phyloP scores from a whole-genome alignment of 2,888 invertebrate species.

The Drosophila kanekoi region DNA sequence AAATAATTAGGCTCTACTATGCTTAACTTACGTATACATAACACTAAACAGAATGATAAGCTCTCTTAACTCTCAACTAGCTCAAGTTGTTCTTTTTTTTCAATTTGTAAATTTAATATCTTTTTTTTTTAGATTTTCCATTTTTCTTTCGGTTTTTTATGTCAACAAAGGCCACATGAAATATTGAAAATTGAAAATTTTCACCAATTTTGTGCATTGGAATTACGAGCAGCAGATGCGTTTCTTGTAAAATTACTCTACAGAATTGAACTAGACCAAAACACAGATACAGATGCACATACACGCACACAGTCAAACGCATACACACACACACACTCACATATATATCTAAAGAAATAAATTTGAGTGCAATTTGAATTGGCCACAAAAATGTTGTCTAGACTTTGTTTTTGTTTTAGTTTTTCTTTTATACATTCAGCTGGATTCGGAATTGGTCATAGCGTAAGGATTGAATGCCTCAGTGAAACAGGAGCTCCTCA shows the following conservation, averaged over 20 bases:
- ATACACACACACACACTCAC: slow-evolving; percentile 7
- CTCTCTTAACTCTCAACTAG: slow-evolving; percentile 58
- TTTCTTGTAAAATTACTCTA: slow-evolving; percentile 37
- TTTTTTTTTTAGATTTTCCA: slow-evolving; percentile 5
- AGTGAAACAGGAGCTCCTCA: slow-evolving; percentile 79
- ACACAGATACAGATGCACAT: slow-evolving; percentile 15
- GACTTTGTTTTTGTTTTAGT: slow-evolving; percentile 20
- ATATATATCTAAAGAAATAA: slow-evolving; percentile 19
- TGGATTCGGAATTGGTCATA: slow-evolving; percentile 47
- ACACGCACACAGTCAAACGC: neutral
- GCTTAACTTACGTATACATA: slow-evolving; percentile 64
- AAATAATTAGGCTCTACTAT: slow-evolving; percentile 61
- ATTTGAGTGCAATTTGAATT: slow-evolving; percentile 37
- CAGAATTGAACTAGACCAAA: slow-evolving; percentile 41
- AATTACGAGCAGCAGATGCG: slow-evolving; percentile 32
- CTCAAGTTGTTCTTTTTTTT: slow-evolving; percentile 20
- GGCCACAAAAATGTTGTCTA: slow-evolving; percentile 36
- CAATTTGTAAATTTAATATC: slow-evolving; percentile 13
- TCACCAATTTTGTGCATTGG: slow-evolving; percentile 52
- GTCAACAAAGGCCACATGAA: slow-evolving; percentile 78
- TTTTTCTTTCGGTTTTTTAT: slow-evolving; percentile 17
- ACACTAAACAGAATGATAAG: slow-evolving; percentile 67
- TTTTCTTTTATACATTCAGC: slow-evolving; percentile 51
- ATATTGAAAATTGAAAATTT: slow-evolving; percentile 73
- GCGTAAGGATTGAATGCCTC: slow-evolving; percentile 44